These are phyloP conservation scores for Tetrax tetrax DNA, from an alignment of 2,113 vertebrate genomes.

Conservation along the genomic window DNA sequence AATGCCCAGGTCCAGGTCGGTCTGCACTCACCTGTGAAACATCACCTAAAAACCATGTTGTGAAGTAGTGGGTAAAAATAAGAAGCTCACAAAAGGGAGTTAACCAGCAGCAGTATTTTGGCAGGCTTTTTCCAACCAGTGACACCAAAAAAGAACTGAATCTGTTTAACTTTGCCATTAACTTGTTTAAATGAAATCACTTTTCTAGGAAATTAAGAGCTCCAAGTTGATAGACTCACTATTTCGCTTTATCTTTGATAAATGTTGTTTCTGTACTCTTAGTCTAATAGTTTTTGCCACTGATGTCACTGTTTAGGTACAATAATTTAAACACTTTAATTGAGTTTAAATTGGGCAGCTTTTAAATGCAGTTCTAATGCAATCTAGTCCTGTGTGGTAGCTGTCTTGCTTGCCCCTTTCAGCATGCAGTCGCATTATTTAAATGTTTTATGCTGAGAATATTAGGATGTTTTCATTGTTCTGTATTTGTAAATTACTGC, in stretches of 20 bases:
- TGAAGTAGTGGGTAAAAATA: not conserved
- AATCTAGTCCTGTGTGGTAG: not conserved
- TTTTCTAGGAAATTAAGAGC: not conserved
- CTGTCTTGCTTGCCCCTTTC: not conserved
- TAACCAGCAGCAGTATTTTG: not conserved
- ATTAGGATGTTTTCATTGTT: not conserved
- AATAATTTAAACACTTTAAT: not conserved
- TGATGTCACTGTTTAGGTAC: not conserved
- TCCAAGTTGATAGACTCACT: not conserved
- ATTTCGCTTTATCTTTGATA: not conserved
- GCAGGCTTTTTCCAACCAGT: not conserved
- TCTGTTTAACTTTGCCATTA: not conserved
- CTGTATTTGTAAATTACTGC: not conserved
- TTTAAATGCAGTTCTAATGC: not conserved
- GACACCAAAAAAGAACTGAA: not conserved
- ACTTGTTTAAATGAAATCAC: not conserved
- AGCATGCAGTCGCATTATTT: accelerated
- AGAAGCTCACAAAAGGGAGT: not conserved
- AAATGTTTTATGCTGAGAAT: not conserved
- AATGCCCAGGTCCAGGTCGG: not conserved
- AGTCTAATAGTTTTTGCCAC: not conserved
- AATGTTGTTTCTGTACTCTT: not conserved
- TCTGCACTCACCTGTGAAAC: not conserved
- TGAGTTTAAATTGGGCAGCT: not conserved
- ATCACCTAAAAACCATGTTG: not conserved